Percentiles rank a stretch among this genome's conserved stretches.
phyloP scores from a whole-genome alignment of 2,113 vertebrate species.

The Suncus etruscus region DNA sequence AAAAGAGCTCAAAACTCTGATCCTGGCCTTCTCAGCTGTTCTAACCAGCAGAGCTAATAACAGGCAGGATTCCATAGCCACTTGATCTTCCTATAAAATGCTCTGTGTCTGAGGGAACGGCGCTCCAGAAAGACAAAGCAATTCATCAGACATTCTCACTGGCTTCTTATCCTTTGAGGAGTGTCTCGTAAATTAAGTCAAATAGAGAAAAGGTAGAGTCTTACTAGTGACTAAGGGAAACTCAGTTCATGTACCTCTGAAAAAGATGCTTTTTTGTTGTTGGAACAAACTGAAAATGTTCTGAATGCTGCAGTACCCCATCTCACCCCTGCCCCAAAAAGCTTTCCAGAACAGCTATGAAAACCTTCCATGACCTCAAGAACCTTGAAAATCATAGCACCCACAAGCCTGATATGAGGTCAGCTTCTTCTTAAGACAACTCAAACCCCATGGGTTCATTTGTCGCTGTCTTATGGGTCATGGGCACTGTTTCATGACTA shows the following conservation, averaged over 20 bases:
- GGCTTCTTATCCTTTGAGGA: not conserved
- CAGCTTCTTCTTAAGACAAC: slow-evolving; percentile 22
- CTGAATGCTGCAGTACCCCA: not conserved
- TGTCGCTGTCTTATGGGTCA: too few relatives aligned
- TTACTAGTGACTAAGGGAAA: not conserved
- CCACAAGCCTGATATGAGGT: not conserved
- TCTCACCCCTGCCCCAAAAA: not conserved
- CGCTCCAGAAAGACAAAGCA: slow-evolving; percentile 17
- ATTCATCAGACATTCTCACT: not conserved
- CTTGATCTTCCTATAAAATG: slow-evolving; percentile 13
- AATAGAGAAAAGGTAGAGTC: not conserved
- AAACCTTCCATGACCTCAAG: not conserved
- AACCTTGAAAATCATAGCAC: slow-evolving; percentile 2
- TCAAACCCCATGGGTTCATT: not conserved
- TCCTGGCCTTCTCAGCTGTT: slow-evolving; percentile 56
- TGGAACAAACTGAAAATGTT: not conserved
- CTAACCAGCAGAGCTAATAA: slow-evolving; percentile 63
- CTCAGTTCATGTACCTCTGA: slow-evolving; percentile 4
- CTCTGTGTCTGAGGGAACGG: slow-evolving; percentile 41
- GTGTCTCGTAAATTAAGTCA: not conserved
- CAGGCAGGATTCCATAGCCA: slow-evolving; percentile 47
- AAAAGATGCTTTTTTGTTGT: not conserved
- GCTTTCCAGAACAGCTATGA: not conserved
- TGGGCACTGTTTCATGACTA: not conserved
- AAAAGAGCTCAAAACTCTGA: slow-evolving; percentile 37